A percentile compares a stretch with the other conserved stretches of the same genome.
Conservation (phyloP, 2,113 vertebrate genomes). For the Hippocampus zosterae region DNA sequence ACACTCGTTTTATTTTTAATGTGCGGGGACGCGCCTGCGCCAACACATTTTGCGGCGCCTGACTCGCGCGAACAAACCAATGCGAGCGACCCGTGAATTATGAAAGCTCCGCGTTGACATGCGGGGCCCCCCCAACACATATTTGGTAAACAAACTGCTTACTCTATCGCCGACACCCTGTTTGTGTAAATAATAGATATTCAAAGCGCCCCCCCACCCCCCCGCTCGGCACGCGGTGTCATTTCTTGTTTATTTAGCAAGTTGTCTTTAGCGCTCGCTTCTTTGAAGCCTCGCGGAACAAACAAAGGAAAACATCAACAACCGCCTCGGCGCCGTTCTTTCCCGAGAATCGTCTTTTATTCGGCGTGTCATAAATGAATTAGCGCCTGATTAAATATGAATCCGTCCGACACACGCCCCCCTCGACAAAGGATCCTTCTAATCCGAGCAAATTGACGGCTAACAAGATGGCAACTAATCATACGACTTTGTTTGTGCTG, state of each 20-base stretch:
- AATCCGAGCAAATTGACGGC: conserved; percentile 60
- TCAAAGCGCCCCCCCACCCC: conserved; percentile 58
- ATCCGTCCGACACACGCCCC: conserved; percentile 34
- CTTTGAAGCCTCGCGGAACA: conserved; percentile 46
- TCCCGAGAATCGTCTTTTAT: background rate
- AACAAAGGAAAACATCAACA: conserved; percentile 54
- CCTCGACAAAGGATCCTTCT: conserved; percentile 41
- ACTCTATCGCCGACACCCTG: conserved; percentile 69
- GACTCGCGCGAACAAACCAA: conserved; percentile 60
- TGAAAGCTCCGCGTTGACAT: conserved; percentile 57
- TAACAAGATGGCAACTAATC: conserved; percentile 44
- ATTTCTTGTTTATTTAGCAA: conserved; percentile 70
- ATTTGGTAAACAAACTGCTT: conserved; percentile 80
- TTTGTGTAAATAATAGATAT: conserved; percentile 78
- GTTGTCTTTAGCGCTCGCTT: conserved; percentile 14
- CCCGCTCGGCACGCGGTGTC: conserved; percentile 44
- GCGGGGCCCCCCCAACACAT: conserved; percentile 55
- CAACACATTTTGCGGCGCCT: conserved; percentile 59
- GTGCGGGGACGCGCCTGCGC: conserved; percentile 60
- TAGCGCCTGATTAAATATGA: background rate
- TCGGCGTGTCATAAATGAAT: background rate
- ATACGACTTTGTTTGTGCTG: conserved; percentile 32
- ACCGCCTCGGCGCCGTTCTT: conserved; percentile 24
- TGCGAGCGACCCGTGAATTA: conserved; percentile 65
- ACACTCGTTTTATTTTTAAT: conserved; percentile 73